These are phyloP conservation scores for Cardiocondyla obscurior DNA, from an alignment of 1,140 invertebrate genomes.

Conservation along the genomic window DNA sequence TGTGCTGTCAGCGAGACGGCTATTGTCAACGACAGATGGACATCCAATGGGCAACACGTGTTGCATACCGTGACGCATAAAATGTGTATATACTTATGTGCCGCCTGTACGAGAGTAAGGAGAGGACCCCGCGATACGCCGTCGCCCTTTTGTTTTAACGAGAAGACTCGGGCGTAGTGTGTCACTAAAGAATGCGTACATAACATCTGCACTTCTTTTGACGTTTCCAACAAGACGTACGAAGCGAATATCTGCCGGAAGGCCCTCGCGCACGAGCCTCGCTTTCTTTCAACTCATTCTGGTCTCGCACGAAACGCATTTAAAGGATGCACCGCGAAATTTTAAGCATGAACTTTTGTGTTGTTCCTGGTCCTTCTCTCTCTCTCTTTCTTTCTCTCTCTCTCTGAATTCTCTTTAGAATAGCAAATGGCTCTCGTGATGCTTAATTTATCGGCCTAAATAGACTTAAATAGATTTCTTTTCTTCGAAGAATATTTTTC, in stretches of 20 bases:
- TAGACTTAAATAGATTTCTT: slow-evolving; percentile 33
- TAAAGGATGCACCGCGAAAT: neutral
- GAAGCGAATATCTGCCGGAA: slow-evolving; percentile 51
- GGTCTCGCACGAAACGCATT: slow-evolving; percentile 31
- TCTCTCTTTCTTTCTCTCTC: no score
- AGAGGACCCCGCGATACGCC: slow-evolving; percentile 58
- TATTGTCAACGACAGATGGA: slow-evolving; percentile 81
- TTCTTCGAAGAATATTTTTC: slow-evolving; percentile 16
- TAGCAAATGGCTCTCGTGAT: slow-evolving; percentile 30
- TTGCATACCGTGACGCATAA: slow-evolving; percentile 71
- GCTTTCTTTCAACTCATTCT: slow-evolving; percentile 5
- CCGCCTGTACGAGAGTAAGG: slow-evolving; percentile 50
- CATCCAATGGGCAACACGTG: slow-evolving; percentile 78
- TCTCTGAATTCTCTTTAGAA: slow-evolving; percentile 4
- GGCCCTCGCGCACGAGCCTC: slow-evolving; percentile 26
- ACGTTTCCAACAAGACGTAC: slow-evolving; percentile 67
- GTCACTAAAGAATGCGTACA: slow-evolving; percentile 41
- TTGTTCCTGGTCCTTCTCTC: neutral
- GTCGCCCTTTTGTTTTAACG: slow-evolving; percentile 69
- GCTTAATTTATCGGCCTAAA: slow-evolving; percentile 13
- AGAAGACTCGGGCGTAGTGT: slow-evolving; percentile 36
- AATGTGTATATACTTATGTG: slow-evolving; percentile 59
- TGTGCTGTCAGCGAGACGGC: slow-evolving; percentile 76
- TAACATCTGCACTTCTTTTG: slow-evolving; percentile 66
- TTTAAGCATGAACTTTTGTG: slow-evolving; percentile 24